Evolutionary conservation across 2,797 vertebrate species (phyloP).

Genomic region (Epinephelus malabaricus): DNA sequence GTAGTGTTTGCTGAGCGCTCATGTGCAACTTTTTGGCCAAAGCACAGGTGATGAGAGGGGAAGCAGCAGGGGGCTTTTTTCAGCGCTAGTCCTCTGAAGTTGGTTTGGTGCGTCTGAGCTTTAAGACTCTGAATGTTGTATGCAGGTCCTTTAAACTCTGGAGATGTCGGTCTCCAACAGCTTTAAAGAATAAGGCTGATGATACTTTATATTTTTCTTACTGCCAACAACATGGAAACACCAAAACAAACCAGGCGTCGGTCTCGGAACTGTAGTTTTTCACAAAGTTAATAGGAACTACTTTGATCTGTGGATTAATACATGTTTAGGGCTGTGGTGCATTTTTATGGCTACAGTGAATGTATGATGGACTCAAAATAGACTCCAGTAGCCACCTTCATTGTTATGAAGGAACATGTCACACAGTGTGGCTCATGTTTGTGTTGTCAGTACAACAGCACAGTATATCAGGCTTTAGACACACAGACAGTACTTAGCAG

Average conservation of each 20-base stretch:
- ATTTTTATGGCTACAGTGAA: not conserved
- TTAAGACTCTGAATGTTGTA: no score
- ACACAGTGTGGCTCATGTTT: no score
- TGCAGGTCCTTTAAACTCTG: not conserved
- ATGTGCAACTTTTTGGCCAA: no score
- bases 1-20: no score
- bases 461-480: no score
- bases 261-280: not conserved
- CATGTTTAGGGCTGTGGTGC: not conserved
- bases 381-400: not conserved
- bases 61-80: no score
- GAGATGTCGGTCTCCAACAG: not conserved
- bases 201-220: not conserved
- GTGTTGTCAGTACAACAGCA: not conserved
- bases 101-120: no score
- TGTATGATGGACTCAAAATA: conserved; percentile 2
- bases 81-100: no score
- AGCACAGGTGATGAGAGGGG: no score
- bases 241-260: no score
- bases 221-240: no score
- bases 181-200: not conserved
- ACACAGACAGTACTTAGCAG: not conserved
- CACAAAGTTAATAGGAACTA: not conserved
- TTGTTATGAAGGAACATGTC: not conserved
- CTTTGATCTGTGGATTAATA: not conserved